Conservation (phyloP, 2,888 invertebrate species). For the Mellilla xanthometata region DNA sequence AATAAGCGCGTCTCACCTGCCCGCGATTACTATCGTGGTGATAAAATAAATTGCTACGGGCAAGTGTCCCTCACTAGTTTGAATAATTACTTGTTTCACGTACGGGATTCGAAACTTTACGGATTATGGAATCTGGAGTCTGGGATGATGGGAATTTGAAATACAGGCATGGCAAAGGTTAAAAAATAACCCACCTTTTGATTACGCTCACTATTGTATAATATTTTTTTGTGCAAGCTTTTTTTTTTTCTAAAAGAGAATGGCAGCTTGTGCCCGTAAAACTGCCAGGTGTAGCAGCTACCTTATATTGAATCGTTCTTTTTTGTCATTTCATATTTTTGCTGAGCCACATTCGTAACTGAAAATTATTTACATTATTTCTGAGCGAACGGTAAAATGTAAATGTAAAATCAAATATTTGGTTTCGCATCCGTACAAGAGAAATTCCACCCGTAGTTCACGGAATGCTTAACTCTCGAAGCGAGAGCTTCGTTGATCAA, state of each 20-base stretch:
- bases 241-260: not conserved
- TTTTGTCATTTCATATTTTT: not conserved
- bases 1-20: slow-evolving; percentile 61
- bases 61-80: slow-evolving; percentile 34
- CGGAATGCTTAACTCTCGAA: slow-evolving; percentile 21
- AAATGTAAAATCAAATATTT: not conserved
- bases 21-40: slow-evolving; percentile 55
- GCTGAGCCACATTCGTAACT: not conserved
- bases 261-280: too few species aligned
- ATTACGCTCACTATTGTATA: too few species aligned
- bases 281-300: too few species aligned
- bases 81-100: slow-evolving; percentile 37
- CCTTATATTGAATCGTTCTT: too few species aligned
- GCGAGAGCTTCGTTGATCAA: slow-evolving; percentile 19
- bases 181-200: too few species aligned
- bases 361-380: not conserved
- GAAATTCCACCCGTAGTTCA: too few species aligned
- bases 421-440: slow-evolving; percentile 5
- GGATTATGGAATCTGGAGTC: too few species aligned
- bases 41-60: slow-evolving; percentile 52
- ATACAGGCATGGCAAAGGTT: too few species aligned
- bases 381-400: not conserved
- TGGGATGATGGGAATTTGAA: too few species aligned
- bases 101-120: too few species aligned
- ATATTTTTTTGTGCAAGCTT: too few species aligned